These are phyloP conservation scores for Coregonus suidteri DNA, from an alignment of 2,797 vertebrate species.

Conservation along the genomic window DNA sequence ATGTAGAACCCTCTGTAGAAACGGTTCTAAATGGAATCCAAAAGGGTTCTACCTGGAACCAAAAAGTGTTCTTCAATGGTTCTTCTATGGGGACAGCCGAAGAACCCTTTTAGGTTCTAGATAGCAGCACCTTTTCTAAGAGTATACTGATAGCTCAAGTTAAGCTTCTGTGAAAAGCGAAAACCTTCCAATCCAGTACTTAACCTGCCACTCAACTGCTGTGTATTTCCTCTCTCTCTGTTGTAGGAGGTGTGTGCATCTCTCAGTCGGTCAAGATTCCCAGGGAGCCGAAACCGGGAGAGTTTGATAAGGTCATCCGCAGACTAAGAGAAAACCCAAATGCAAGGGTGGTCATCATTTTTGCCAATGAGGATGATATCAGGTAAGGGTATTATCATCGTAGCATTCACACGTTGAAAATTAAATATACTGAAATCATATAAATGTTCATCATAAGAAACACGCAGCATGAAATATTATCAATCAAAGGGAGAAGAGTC, in stretches of 20 bases:
- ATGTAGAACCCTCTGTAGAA: too few relatives aligned
- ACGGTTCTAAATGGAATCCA: too few relatives aligned
- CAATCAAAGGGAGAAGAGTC: not conserved
- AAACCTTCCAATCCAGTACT: not conserved
- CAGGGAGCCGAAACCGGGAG: conserved; percentile 87
- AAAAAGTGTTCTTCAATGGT: too few relatives aligned
- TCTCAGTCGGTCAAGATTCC: conserved; percentile 98
- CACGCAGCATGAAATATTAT: not conserved
- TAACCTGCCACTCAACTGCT: not conserved
- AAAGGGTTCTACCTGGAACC: too few relatives aligned
- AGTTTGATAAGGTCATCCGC: conserved; percentile 94
- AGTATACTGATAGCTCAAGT: not conserved
- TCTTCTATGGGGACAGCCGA: too few relatives aligned
- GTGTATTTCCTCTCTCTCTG: not conserved
- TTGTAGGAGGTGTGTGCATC: conserved; percentile 89
- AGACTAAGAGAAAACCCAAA: conserved; percentile 93
- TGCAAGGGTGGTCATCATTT: conserved; percentile 91
- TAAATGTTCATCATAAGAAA: not conserved
- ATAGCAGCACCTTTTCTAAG: too few relatives aligned
- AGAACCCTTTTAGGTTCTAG: too few relatives aligned
- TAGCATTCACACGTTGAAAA: not conserved
- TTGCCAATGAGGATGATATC: conserved; percentile 97
- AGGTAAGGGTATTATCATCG: conserved; percentile 73
- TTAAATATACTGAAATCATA: not conserved
- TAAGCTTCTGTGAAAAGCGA: not conserved